Conservation (phyloP, 2,888 invertebrate genomes). For the Clusia tigrina region DNA sequence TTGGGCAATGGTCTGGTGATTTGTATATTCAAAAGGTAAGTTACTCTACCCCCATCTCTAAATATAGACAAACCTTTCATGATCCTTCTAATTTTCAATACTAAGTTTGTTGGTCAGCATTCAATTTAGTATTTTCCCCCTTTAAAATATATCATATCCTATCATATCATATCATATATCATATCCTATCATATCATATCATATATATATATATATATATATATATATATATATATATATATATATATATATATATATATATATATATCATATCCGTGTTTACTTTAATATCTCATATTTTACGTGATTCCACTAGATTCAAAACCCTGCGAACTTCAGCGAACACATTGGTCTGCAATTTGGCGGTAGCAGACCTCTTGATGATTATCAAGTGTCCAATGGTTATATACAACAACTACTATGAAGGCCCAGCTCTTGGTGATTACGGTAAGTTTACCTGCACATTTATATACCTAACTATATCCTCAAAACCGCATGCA, state of each 20-base stretch:
- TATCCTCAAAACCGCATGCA: no score
- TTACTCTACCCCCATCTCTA: conserved; percentile 50
- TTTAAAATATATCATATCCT: background rate
- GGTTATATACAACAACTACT: conserved; percentile 77
- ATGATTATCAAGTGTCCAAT: conserved; percentile 78
- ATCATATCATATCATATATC: no score
- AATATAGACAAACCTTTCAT: background rate
- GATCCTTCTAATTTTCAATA: background rate
- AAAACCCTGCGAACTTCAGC: conserved; percentile 77
- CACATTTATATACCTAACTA: no score
- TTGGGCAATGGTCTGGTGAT: conserved; percentile 77
- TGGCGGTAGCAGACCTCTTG: conserved; percentile 78
- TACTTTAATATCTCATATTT: no score
- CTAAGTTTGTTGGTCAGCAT: background rate
- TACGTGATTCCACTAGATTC: conserved; percentile 66
- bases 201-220: no score
- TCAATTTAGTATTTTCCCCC: no score
- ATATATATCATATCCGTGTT: no score
- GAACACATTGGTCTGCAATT: conserved; percentile 77
- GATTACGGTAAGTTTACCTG: conserved; percentile 75
- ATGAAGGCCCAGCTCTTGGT: conserved; percentile 77
- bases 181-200: no score
- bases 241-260: no score
- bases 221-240: no score
- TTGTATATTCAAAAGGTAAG: conserved; percentile 76